Base-by-base conservation (phyloP, 2,113 vertebrate genomes). In the Anser cygnoides region DNA sequence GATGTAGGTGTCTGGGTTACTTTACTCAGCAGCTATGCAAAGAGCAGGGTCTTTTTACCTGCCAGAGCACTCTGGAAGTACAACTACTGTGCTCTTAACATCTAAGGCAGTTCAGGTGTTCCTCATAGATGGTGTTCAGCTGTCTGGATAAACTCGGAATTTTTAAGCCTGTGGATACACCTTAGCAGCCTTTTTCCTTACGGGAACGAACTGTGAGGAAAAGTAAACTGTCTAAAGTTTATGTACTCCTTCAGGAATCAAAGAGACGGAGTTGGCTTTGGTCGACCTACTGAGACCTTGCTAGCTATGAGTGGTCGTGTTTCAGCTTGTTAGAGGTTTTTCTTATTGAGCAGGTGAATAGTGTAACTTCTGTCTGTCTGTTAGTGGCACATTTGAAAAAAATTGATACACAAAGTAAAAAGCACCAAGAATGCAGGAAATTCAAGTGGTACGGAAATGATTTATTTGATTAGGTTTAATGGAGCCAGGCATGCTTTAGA, bases 1-100 rank as follows among this genome's bases (percentile, higher is more conserved):
- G 59, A 33, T 66, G 41, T 37, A 39, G 29, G 50, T 72, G 21
- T 26, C 74, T 75, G 54, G 9, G 18, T 68, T 77, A 25, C 23
- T 59, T 62, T 41, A 35, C 71, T 77, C 61, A 82, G n/a, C 49
- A 72, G 22, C 39, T 68, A 2, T 0, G 0, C 33, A 46, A 65
- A 46, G 25, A 87, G 61, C 65, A 41, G 26, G 6, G 41, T 39
- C 26, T 39, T 66, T 82, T 33, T 91, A 39, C 35, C 22, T 22
- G 49, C 7, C 62, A 50, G 26, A 55, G 29, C 19, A 66, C 29
- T 3, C 17, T 84, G 31, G 26, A 80, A 78, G 73, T 43, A 11
- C 14, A 71, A 0, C 9, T 50, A 0, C 41, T 89, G 44, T 62
- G 31, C 29, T 44, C 37, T 81, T n/a, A 4, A 33, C 11, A 18